These are phyloP conservation scores for Hylomyscus alleni DNA, from an alignment of 2,797 vertebrate species.

Conservation along the genomic window DNA sequence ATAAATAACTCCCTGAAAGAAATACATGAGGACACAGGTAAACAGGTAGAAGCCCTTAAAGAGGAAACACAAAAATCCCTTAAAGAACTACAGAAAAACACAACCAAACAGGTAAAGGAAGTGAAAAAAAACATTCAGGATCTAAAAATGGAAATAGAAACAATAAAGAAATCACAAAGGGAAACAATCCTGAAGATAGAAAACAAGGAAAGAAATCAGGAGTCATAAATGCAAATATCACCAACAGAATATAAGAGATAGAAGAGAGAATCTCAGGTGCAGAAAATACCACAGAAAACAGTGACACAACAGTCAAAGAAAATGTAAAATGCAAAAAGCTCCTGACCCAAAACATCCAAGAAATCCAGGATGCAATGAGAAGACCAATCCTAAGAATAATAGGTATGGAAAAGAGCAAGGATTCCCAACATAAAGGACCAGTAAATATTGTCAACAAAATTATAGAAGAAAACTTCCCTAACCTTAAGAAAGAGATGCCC, in stretches of 20 bases:
- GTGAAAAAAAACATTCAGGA: no score
- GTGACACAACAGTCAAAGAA: not conserved
- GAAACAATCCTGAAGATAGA: no score
- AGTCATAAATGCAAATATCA: no score
- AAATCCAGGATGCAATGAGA: not conserved
- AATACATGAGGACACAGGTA: no score
- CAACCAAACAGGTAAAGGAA: no score
- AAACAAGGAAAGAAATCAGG: no score
- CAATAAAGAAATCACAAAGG: no score
- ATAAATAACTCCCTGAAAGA: no score
- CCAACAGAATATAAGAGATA: not conserved
- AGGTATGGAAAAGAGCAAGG: not conserved
- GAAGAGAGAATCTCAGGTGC: not conserved
- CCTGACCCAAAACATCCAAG: not conserved
- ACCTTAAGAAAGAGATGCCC: not conserved
- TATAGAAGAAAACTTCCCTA: not conserved
- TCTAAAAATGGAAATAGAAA: no score
- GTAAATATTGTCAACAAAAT: not conserved
- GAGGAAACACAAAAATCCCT: no score
- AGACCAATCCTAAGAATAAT: not conserved
- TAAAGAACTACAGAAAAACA: no score
- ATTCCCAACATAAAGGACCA: not conserved
- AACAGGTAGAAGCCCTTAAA: no score
- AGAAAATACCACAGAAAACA: not conserved
- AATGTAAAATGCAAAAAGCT: not conserved